phyloP scores from a whole-genome alignment of 2,113 vertebrate genomes.

The Camelus dromedarius region DNA sequence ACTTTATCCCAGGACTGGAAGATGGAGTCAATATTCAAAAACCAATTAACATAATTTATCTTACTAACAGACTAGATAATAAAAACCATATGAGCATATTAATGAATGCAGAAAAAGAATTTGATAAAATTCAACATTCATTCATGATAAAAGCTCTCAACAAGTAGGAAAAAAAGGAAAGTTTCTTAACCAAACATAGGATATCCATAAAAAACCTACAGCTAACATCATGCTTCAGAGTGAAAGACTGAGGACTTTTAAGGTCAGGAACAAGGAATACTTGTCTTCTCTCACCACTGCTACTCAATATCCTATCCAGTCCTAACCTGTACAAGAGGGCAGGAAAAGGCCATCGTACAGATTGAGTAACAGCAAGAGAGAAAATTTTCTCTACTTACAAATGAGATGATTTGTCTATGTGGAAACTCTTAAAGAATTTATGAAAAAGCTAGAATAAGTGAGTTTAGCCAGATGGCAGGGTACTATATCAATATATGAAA shows the following conservation, averaged over 20 bases:
- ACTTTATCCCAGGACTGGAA: neutral
- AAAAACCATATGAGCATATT: neutral
- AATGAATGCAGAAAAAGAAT: neutral
- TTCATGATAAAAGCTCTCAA: neutral
- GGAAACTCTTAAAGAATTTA: neutral
- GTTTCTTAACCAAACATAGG: neutral
- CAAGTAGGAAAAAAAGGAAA: neutral
- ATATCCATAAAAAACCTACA: neutral
- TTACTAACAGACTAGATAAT: neutral
- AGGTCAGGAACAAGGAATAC: neutral
- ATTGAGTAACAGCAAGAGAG: neutral
- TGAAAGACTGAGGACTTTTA: neutral
- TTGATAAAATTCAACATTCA: neutral
- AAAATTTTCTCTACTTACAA: neutral
- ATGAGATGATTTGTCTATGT: neutral
- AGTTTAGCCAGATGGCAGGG: neutral
- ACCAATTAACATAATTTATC: neutral
- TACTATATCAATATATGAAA: neutral
- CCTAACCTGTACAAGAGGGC: neutral
- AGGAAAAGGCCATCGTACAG: neutral
- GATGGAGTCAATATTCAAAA: neutral
- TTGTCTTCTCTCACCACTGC: neutral
- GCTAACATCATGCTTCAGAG: neutral
- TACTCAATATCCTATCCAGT: neutral
- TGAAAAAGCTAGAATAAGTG: neutral